Base-by-base conservation (phyloP, 1,140 invertebrate species). In the Drosophila novamexicana region DNA sequence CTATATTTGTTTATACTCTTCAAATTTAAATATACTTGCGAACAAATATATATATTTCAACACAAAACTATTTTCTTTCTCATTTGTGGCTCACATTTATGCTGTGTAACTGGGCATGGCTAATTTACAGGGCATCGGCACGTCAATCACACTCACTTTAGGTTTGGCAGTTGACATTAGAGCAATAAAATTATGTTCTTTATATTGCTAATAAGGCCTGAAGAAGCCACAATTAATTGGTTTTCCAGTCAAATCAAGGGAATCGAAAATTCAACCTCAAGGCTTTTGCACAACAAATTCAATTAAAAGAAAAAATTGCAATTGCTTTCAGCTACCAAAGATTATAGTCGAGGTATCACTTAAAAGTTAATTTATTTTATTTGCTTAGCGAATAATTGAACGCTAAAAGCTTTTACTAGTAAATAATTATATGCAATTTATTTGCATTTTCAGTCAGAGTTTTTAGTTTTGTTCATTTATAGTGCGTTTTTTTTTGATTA, bases 191-290 rank as follows among this genome's bases (percentile, higher is more conserved):
- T 54, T 14, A 53, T 53, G 32, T 16, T 16, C 14, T 53, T 37
- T 36, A 4, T 36, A 18, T 37, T 18, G 34, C 52, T 54, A 54
- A 54, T 54, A 18, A 32, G 12, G 52, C 34, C 52, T 10, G 10
- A 10, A 54, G 52, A 37, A 37, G 14, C 34, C 10, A 42, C 54
- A 57, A 37, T 8, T 42, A 57, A 57, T 22, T 57, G 54, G 40
- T 42, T 40, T 40, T 18, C 8, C 14, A 22, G 14, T 39, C 14
- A 52, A 52, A 16, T 32, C 32, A 32, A 9, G 50, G 45, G 22
- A 9, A 40, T 4, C 39, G 3, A 10, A 40, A 5, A 40, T 9
- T 40, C 0, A 40, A 40, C 39, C 39, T 9, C 39, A 40, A 40
- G 39, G 12, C 8, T 40, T 40, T 10, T 9, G 6, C 8, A 49